Evolutionary conservation across 2,113 vertebrate genomes (phyloP), one percentile per base, ranked within the genome.

Genomic region (Hippolais icterina): DNA sequence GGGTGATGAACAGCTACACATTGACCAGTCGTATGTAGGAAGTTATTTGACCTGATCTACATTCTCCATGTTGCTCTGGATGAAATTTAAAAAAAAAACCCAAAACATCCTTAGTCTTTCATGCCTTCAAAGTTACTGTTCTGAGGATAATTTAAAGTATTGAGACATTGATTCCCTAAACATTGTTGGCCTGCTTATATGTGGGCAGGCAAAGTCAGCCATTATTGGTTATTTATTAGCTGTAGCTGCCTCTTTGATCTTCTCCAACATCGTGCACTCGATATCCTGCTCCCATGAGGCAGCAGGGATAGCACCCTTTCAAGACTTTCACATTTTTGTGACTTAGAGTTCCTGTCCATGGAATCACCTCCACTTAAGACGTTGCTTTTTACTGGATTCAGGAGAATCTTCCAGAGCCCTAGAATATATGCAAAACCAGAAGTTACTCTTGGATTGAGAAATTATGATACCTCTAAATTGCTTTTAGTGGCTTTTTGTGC

Each of bases 381-480:
- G n/a, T 24, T 22, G 14, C 31, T 31, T 81, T 66, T 72, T 76
- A 35, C 41, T 50, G 37, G 44, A 84, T 94, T 89, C 83, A 28
- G 21, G 23, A 54, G 76, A 93, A 92, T 92, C 60, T 94, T 90
- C 54, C 80, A 84, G 64, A 93, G 83, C 72, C 65, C 41, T 94
- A 61, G 37, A 81, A 88, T 93, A 56, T 64, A 93, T 93, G 79
- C 85, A 95, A 96, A 94, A 90, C 74, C 83, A 96, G 88, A 94
- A 96, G 76, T 68, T 95, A 65, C n/a, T 96, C 74, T 96, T 95
- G 90, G 80, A 93, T 86, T 91, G 94, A 96, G 93, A 94, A 94
- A 95, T 95, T 90, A 93, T 92, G 86, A 94, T 92, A 90, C 86
- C 69, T 95, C 86, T 42, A 93, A 96, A 94, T 90, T 95, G 85